These are phyloP conservation scores for Pangasius macronema DNA, from an alignment of 2,797 vertebrate genomes.

Conservation along the genomic window DNA sequence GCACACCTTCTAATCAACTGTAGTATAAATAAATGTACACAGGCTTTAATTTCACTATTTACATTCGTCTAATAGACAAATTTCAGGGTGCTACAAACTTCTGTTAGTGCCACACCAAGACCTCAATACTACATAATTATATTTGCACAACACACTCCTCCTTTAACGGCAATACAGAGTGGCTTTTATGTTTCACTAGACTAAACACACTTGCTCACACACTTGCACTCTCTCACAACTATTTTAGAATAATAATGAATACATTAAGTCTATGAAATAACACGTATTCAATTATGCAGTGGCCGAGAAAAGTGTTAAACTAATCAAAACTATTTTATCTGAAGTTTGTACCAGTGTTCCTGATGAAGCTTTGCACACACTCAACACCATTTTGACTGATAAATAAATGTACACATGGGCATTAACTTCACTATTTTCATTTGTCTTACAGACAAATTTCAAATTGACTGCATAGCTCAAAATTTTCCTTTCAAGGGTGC, in stretches of 20 bases:
- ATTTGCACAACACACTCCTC: not conserved
- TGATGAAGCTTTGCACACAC: too few species aligned
- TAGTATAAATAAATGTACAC: not conserved
- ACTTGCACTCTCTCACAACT: not conserved
- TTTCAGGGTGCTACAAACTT: not conserved
- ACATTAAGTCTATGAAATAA: not conserved
- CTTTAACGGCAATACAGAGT: not conserved
- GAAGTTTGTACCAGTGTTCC: too few species aligned
- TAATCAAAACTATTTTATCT: not conserved
- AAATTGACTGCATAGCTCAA: not conserved
- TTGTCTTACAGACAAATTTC: not conserved
- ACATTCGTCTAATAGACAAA: too few species aligned
- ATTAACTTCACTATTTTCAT: not conserved
- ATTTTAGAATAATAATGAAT: not conserved
- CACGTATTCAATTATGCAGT: not conserved
- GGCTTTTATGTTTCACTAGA: not conserved
- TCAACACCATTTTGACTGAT: not conserved
- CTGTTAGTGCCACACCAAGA: not conserved
- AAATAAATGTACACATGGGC: not conserved
- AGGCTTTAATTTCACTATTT: not conserved
- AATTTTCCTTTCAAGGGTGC: not conserved
- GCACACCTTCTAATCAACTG: not conserved
- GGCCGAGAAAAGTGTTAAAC: not conserved
- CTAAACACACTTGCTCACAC: not conserved
- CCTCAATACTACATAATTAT: conserved; percentile 13